Conservation (phyloP, 1,140 invertebrate species). For the Bradysia coprophila region DNA sequence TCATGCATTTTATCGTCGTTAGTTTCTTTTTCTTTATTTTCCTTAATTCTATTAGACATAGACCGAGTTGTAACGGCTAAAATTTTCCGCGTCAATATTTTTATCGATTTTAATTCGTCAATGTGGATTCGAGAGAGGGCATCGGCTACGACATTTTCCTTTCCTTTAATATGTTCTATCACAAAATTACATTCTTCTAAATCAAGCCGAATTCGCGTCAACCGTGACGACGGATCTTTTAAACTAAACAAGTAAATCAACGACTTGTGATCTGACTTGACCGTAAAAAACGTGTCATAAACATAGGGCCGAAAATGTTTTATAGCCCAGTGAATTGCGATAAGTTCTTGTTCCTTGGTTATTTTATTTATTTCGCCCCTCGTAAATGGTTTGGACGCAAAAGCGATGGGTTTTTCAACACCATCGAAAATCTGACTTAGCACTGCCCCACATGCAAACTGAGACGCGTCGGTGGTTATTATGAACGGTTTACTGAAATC, state of each 20-base stretch:
- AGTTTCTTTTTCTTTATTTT: neutral
- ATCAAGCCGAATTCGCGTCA: slow-evolving; percentile 10
- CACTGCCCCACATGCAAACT: slow-evolving; percentile 17
- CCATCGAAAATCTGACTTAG: slow-evolving; percentile 12
- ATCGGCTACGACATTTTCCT: slow-evolving; percentile 9
- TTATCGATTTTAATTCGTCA: too few species aligned
- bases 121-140: too few species aligned
- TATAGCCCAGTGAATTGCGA: slow-evolving; percentile 22
- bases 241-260: slow-evolving; percentile 16
- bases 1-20: neutral
- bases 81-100: too few species aligned
- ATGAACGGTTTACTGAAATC: slow-evolving; percentile 17
- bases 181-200: slow-evolving; percentile 15
- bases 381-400: slow-evolving; percentile 11
- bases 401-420: slow-evolving; percentile 12
- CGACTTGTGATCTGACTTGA: slow-evolving; percentile 19
- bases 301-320: slow-evolving; percentile 22
- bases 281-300: slow-evolving; percentile 15
- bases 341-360: slow-evolving; percentile 15
- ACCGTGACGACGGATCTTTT: slow-evolving; percentile 19
- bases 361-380: slow-evolving; percentile 11
- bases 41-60: too few species aligned
- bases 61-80: too few species aligned
- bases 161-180: slow-evolving; percentile 10
- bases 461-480: slow-evolving; percentile 17